Conservation (phyloP, 2,113 vertebrate species). For the Sarotherodon lohbergeri region DNA sequence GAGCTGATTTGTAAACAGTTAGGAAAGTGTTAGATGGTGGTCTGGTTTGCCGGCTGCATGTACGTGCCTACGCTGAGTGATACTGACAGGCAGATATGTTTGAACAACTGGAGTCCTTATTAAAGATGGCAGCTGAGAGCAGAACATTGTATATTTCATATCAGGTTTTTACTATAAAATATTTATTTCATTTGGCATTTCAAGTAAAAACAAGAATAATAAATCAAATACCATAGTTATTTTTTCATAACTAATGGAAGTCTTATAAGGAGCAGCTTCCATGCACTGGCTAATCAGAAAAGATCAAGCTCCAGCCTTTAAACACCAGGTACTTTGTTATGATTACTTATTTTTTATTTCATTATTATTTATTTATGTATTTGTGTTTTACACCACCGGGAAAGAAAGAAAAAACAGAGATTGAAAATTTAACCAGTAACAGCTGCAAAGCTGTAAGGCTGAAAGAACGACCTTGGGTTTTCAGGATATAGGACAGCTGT, state of each 20-base stretch:
- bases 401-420: background rate
- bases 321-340: background rate
- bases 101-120: constrained; percentile 4
- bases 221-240: background rate
- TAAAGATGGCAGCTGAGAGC: constrained; percentile 24
- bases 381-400: background rate
- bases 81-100: constrained; percentile 3
- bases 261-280: background rate
- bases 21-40: background rate
- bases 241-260: background rate
- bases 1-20: background rate
- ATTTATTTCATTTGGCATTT: background rate
- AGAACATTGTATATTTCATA: background rate
- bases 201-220: background rate
- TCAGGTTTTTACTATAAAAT: background rate
- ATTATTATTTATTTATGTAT: background rate
- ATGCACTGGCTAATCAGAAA: background rate
- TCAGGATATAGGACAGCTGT: background rate
- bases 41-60: background rate
- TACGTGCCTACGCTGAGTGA: background rate
- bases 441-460: background rate
- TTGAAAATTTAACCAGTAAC: background rate
- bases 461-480: background rate
- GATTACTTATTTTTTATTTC: background rate
- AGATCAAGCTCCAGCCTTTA: background rate